These are phyloP conservation scores for Batillaria attramentaria DNA, from an alignment of 1,140 invertebrate species.

Conservation along the genomic window DNA sequence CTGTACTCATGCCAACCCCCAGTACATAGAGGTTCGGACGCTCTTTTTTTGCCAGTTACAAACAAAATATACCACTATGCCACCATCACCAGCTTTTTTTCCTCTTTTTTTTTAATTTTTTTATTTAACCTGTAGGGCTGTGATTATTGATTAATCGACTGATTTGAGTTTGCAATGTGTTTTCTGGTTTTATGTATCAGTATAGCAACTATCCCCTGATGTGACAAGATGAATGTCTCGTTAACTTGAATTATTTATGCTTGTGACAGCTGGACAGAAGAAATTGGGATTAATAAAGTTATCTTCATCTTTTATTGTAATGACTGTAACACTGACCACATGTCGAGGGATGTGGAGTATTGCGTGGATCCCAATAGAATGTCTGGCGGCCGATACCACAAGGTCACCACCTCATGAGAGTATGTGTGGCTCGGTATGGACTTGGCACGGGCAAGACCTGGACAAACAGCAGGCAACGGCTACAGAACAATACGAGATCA, in stretches of 20 bases:
- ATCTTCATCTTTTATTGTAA: too few relatives aligned
- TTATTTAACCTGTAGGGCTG: not conserved
- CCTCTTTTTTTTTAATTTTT: not conserved
- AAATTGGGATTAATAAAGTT: too few relatives aligned
- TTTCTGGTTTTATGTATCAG: too few relatives aligned
- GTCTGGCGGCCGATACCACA: constrained; percentile 90
- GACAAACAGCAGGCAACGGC: constrained; percentile 39
- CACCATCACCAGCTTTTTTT: not conserved
- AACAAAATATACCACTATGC: not conserved
- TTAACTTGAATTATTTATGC: too few relatives aligned
- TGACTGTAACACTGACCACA: constrained; percentile 86
- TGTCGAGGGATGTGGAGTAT: constrained; percentile 90
- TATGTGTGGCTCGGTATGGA: constrained; percentile 97
- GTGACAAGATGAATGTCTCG: too few relatives aligned
- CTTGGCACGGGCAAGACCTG: constrained; percentile 94
- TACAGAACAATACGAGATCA: not conserved
- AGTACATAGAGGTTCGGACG: too few relatives aligned
- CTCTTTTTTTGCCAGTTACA: too few relatives aligned
- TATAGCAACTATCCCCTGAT: too few relatives aligned
- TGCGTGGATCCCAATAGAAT: constrained; percentile 96
- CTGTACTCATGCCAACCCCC: not conserved
- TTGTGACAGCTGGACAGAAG: too few relatives aligned
- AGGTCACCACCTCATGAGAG: constrained; percentile 96
- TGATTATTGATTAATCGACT: too few relatives aligned
- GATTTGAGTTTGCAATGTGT: too few relatives aligned